Conservation (phyloP, 2,797 vertebrate species). For the Otolemur crassicaudatus region DNA sequence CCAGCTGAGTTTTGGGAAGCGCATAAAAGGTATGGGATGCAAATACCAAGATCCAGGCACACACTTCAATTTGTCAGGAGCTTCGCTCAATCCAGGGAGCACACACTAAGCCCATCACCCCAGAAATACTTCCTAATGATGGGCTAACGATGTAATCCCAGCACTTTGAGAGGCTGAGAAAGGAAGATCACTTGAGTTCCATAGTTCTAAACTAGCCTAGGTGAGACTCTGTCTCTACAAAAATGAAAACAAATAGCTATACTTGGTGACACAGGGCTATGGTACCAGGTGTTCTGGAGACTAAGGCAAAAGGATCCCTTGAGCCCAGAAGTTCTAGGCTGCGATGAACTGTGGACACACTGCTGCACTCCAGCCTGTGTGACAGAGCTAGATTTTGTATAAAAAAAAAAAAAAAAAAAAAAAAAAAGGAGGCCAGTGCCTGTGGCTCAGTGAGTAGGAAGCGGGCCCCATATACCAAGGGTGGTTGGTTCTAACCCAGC, state of each 20-base stretch:
- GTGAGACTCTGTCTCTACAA: background rate
- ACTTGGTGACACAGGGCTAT: background rate
- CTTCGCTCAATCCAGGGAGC: background rate
- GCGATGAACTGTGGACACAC: background rate
- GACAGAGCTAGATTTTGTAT: background rate
- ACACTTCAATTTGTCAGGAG: too few relatives aligned
- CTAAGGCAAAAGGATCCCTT: background rate
- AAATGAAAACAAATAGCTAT: background rate
- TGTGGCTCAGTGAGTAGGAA: too few relatives aligned
- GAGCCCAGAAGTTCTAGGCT: background rate
- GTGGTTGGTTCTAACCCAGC: too few relatives aligned
- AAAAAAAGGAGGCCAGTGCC: too few relatives aligned
- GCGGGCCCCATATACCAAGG: too few relatives aligned
- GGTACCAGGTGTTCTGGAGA: background rate
- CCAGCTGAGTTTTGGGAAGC: background rate
- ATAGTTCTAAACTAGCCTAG: background rate
- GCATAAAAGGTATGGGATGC: background rate
- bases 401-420: background rate
- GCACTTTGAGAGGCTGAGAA: background rate
- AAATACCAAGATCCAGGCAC: background rate
- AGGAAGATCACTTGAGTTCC: background rate
- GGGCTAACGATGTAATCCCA: background rate
- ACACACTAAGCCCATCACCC: too few relatives aligned
- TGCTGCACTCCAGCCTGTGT: background rate
- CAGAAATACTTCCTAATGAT: background rate